Percentiles rank a stretch among this genome's conserved stretches.
Conservation (phyloP, 1,140 invertebrate genomes). For the Diorhabda carinulata region DNA sequence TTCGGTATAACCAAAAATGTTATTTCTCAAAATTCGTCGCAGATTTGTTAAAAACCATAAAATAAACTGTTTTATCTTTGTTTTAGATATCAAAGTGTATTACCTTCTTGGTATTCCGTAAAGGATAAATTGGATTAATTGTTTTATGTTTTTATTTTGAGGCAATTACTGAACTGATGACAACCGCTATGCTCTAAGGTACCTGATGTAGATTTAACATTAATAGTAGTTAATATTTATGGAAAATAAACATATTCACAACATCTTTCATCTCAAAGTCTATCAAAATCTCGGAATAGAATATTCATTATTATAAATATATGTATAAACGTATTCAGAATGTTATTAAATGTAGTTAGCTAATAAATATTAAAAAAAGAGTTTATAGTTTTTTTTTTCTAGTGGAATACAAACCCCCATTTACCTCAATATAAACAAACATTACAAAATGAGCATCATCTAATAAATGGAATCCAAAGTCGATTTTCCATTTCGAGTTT, state of each 20-base stretch:
- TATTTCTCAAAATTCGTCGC: neutral
- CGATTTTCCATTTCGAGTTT: no score
- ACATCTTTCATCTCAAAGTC: conserved; percentile 11
- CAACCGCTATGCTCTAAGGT: conserved; percentile 10
- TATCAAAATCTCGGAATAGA: conserved; percentile 14
- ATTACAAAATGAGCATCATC: no score
- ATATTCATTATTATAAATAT: conserved; percentile 4
- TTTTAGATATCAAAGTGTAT: no score
- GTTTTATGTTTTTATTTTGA: no score
- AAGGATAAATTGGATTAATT: no score
- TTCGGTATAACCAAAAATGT: neutral
- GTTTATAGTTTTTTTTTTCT: neutral
- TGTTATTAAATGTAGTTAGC: neutral
- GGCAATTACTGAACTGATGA: conserved; percentile 1
- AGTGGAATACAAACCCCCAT: no score
- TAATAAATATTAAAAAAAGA: conserved; percentile 1
- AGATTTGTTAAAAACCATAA: no score
- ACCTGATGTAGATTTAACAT: neutral
- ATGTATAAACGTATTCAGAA: neutral
- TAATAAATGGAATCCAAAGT: no score
- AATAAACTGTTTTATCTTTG: no score
- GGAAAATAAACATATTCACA: conserved; percentile 5
- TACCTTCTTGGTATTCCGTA: no score
- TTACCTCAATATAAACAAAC: no score
- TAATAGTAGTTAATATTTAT: conserved; percentile 9